phyloP scores from a whole-genome alignment of 2,113 vertebrate species.

The Lanius collurio region DNA sequence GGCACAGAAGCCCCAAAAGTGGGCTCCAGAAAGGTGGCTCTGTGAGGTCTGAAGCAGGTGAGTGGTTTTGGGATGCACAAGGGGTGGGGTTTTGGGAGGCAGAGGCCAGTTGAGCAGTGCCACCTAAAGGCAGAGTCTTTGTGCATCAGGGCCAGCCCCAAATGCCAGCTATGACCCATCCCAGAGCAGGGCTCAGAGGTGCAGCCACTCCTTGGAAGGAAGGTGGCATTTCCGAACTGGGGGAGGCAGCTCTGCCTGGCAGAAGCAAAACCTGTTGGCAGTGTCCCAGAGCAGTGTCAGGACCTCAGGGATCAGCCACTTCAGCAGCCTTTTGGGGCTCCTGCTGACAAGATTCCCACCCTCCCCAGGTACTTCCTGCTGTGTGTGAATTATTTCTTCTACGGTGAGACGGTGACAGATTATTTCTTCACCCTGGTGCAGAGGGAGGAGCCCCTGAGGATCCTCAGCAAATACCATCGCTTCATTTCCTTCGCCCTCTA shows the following conservation, averaged over 20 bases:
- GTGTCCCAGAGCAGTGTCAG: no score
- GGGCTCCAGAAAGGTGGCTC: background rate
- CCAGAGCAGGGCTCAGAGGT: background rate
- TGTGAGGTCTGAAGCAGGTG: background rate
- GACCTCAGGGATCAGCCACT: background rate
- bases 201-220: background rate
- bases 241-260: background rate
- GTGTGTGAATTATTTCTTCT: slow-evolving; percentile 99
- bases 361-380: slow-evolving; percentile 92
- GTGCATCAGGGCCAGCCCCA: background rate
- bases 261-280: background rate
- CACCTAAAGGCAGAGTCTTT: background rate
- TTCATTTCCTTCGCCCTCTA: slow-evolving; percentile 98
- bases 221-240: background rate
- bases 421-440: slow-evolving; percentile 98
- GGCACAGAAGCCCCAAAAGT: background rate
- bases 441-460: slow-evolving; percentile 92
- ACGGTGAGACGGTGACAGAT: slow-evolving; percentile 95
- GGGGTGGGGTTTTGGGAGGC: background rate
- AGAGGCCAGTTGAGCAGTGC: background rate
- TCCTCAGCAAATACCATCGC: slow-evolving; percentile 98
- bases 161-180: fast-evolving
- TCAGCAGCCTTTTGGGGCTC: background rate
- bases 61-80: background rate
- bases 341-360: background rate